Base-by-base conservation (phyloP, 2,797 vertebrate species). In the Myripristis jacobus region DNA sequence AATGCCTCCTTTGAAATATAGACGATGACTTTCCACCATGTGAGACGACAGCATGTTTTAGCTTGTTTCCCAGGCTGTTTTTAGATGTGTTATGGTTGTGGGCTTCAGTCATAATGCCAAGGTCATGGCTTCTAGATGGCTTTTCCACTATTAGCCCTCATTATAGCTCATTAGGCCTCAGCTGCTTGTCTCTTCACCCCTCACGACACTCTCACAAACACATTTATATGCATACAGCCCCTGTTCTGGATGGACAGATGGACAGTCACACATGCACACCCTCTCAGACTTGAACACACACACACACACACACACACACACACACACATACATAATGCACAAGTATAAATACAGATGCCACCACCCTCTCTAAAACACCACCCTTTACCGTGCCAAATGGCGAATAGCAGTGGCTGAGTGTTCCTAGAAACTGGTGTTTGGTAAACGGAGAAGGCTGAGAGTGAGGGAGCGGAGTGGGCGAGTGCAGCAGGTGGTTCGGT, bases 111-210 rank as follows among this genome's bases (percentile, higher is more conserved):
- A 87, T 90, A 91, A 92, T 92, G 83, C 91, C 91, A 92, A 92
- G 91, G 91, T 89, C 90, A 81, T 87, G 92, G 89, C 91, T 92
- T 86, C 87, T 87, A 89, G 87, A 93, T 90, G 88, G 76, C 85
- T 92, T 93, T 94, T 94, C 92, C 90, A 92, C 92, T 91, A 92
- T 94, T 94, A 94, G 91, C 77, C 84, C 89, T 93, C 94, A 94
- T 95, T 94, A 94, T 86, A 91, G 83, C 89, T 93, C 93, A 94
- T 94, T 94, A 94, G 82, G 72, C 87, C 75, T 92, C 93, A 94
- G 94, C 93, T 94, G 93, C 91, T 90, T 76, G 86, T 91, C 87
- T 91, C 86, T 78, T 90, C 80, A 80, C 76, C 84, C 85, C 83
- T 83, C 73, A 19, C 69, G 86, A 91, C 86, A 89, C 61, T 52